Conservation (phyloP, 2,888 invertebrate species). For the Molanna angustata region DNA sequence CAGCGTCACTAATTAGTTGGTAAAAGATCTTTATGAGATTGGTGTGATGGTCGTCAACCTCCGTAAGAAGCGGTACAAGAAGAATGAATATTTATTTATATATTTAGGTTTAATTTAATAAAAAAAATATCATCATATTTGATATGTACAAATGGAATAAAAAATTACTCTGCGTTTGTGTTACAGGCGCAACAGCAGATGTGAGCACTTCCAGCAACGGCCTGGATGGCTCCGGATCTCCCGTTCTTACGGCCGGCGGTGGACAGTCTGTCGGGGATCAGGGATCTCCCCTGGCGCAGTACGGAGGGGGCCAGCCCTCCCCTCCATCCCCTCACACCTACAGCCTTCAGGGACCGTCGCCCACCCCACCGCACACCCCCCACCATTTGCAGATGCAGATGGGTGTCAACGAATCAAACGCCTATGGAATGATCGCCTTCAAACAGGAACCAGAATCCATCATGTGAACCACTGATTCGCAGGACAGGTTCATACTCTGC, state of each 20-base stretch:
- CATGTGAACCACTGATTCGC: conserved; percentile 18
- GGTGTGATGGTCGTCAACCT: no score
- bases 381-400: conserved; percentile 19
- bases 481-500: no score
- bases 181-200: conserved; percentile 28
- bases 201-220: conserved; percentile 14
- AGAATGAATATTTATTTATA: no score
- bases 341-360: conserved; percentile 14
- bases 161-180: neutral
- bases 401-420: conserved; percentile 10
- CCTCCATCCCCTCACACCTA: conserved; percentile 28
- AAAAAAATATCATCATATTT: no score
- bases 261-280: conserved; percentile 11
- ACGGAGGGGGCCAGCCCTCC: conserved; percentile 11
- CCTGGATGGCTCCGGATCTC: conserved; percentile 19
- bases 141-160: no score
- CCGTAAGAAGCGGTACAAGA: no score
- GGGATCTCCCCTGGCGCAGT: conserved; percentile 17
- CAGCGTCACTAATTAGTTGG: no score
- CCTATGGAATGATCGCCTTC: conserved; percentile 25
- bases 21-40: no score
- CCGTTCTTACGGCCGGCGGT: conserved; percentile 10
- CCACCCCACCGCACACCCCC: conserved; percentile 13
- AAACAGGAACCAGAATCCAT: conserved; percentile 31
- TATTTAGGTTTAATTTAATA: no score